Evolutionary conservation across 2,888 invertebrate species (phyloP).

Genomic region (Troides helena): DNA sequence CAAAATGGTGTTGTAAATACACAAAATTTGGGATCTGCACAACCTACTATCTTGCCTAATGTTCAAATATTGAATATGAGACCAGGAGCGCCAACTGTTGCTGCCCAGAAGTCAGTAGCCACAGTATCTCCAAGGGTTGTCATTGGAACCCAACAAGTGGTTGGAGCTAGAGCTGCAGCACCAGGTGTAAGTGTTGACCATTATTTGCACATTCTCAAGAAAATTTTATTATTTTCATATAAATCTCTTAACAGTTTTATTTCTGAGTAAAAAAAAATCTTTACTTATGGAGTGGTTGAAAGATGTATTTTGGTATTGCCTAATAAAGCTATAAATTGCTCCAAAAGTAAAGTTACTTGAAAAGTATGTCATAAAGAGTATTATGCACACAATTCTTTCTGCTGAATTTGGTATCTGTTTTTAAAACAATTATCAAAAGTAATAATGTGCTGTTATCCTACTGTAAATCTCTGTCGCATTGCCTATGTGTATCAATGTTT

Average conservation of each 20-base stretch:
- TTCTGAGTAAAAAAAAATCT: slow-evolving; percentile 8
- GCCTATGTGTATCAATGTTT: slow-evolving; percentile 21
- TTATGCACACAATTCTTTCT: slow-evolving; percentile 6
- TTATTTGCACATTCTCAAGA: neutral
- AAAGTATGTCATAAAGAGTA: neutral
- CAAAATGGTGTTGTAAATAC: slow-evolving; percentile 78
- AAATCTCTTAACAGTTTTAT: neutral
- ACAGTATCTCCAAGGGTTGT: slow-evolving; percentile 90
- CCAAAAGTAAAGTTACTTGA: slow-evolving; percentile 7
- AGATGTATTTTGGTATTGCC: neutral
- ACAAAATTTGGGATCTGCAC: slow-evolving; percentile 81
- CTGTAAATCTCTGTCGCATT: slow-evolving; percentile 21
- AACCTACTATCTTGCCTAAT: slow-evolving; percentile 84
- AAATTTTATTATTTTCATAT: neutral
- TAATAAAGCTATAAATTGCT: slow-evolving; percentile 1
- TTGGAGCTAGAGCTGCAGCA: slow-evolving; percentile 89
- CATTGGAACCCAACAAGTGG: slow-evolving; percentile 90
- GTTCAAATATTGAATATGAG: slow-evolving; percentile 93
- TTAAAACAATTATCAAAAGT: neutral
- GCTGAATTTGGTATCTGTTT: neutral
- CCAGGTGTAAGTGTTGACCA: slow-evolving; percentile 83
- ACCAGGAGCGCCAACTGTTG: slow-evolving; percentile 83
- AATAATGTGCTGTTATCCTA: slow-evolving; percentile 9
- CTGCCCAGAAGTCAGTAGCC: slow-evolving; percentile 87
- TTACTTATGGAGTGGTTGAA: slow-evolving; percentile 20